phyloP scores from a whole-genome alignment of 2,113 vertebrate genomes.

The Todiramphus chloris region DNA sequence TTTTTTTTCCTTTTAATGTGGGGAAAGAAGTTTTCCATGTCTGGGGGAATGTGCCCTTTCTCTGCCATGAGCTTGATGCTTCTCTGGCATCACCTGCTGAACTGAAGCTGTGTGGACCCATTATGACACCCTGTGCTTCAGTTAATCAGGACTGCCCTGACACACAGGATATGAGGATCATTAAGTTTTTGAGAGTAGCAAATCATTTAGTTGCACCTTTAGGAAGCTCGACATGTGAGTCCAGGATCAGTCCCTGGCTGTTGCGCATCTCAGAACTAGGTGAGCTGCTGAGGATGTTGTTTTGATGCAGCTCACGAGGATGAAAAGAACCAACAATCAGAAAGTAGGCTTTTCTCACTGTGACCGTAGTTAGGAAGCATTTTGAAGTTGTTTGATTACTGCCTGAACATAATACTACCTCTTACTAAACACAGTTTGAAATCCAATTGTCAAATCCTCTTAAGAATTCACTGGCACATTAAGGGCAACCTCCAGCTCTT shows the following conservation, averaged over 20 bases:
- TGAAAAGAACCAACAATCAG: background rate
- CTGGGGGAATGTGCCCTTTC: fast-evolving
- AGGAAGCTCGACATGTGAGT: background rate
- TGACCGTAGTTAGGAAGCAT: no score
- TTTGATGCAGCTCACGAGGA: background rate
- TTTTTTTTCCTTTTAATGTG: background rate
- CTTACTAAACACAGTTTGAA: background rate
- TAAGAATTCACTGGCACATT: background rate
- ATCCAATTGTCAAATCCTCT: background rate
- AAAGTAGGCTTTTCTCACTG: background rate
- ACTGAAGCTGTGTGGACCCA: background rate
- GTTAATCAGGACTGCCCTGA: background rate
- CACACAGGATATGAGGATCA: background rate
- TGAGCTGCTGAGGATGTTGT: background rate
- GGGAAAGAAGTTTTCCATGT: background rate
- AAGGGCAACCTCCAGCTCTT: background rate
- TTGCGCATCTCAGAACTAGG: background rate
- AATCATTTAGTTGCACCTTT: background rate
- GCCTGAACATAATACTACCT: background rate
- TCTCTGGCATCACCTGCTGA: background rate
- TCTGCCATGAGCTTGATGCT: background rate
- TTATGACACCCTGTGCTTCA: background rate
- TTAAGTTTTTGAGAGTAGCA: background rate
- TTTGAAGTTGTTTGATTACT: background rate
- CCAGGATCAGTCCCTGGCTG: background rate